Base-by-base conservation (phyloP, 2,113 vertebrate genomes). In the Gnathonemus longibarbis region DNA sequence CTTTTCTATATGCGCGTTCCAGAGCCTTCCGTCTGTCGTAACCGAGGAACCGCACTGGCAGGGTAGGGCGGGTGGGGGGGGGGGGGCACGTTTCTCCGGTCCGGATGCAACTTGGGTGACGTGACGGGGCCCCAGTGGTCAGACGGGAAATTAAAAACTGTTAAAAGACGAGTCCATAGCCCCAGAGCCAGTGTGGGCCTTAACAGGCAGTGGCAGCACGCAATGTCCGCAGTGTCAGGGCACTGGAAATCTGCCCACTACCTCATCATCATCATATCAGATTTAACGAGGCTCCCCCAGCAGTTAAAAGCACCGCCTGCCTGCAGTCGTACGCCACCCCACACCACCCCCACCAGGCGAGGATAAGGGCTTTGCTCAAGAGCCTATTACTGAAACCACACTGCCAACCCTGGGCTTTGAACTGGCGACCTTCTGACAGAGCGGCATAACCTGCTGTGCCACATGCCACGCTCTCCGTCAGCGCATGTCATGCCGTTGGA, bases 281-380 rank as follows among this genome's bases (percentile, higher is more conserved):
- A 66, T 90, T 90, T 86, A 90, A 62, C 74, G 42, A 56, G 88
- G 39, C 48, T n/a, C 27, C 88, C n/a, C 77, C 80, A 90, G 80
- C 27, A 24, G 13, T 66, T 49, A 31, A 86, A 70, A 85, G 80
- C 74, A 62, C 83, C 8, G n/a, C n/a, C 58, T 66, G 24, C 58
- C 58, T n/a, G 2, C 58, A 27, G 24, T 10, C 1, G 8, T 66
- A 62, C 24, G 58, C 24, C 58, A 62, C 21, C 58, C 58, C 21
- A 58, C 53, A 58, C 6, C 15, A 17, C 4, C 52, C 50, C 52
- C 52, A 17, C 21, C 53, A 6, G 24, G 8, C 0, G 2, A 62
- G 58, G 24, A 62, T 62, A 27, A 27, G 24, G 7, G 24, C 58
- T 24, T 10, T n/a, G 58, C 58, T 62, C 24, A 66, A 27, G 58